phyloP scores from a whole-genome alignment of 2,113 vertebrate genomes.

The Macheiramphus alcinus region DNA sequence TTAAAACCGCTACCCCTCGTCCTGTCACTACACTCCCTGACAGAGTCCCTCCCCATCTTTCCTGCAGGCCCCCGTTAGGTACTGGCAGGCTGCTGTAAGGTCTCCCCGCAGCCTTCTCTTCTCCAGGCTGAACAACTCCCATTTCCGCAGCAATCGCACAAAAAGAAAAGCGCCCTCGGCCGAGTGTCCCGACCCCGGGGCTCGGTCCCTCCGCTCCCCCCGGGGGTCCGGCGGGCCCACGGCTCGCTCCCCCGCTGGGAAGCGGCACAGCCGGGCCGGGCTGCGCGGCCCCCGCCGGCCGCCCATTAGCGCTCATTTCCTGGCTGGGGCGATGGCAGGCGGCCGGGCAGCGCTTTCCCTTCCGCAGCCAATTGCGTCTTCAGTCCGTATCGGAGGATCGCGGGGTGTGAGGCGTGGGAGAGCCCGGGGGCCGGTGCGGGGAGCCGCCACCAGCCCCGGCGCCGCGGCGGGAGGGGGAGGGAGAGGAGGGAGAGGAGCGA shows the following conservation, averaged over 20 bases:
- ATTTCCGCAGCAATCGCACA: not conserved
- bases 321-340: not conserved
- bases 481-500: not conserved
- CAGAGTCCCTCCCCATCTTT: too few relatives aligned
- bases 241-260: not conserved
- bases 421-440: not conserved
- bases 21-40: too few relatives aligned
- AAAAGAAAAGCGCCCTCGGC: too few relatives aligned
- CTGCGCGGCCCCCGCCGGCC: not conserved
- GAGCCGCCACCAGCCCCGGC: not conserved
- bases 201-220: not conserved
- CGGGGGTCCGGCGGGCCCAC: not conserved
- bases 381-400: not conserved
- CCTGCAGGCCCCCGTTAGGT: too few relatives aligned
- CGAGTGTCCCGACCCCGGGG: accelerated
- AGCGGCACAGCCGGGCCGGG: not conserved
- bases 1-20: too few relatives aligned
- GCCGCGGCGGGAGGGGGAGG: not conserved
- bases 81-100: too few relatives aligned
- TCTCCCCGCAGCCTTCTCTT: too few relatives aligned
- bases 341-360: not conserved
- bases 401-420: not conserved
- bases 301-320: not conserved
- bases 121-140: too few relatives aligned
- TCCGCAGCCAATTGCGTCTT: constrained; percentile 5